phyloP scores from a whole-genome alignment of 37 sponge, comb jelly and placozoan species.

The Haliclona indistincta region DNA sequence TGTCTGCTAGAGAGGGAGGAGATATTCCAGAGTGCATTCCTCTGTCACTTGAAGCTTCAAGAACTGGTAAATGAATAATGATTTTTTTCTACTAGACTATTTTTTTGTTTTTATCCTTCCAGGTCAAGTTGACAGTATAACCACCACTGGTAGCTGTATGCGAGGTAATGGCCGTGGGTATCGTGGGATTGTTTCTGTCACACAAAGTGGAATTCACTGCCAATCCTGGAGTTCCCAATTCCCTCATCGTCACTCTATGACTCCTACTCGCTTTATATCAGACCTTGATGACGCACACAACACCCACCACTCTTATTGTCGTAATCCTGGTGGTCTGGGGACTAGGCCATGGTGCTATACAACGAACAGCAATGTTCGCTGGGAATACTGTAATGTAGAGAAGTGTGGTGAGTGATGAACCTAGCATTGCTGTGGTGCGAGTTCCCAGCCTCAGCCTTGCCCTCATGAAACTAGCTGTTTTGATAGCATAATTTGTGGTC shows the following conservation, averaged over 20 bases:
- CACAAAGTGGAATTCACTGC: slow-evolving; percentile 4
- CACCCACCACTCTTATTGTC: slow-evolving; percentile 34
- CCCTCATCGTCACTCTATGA: slow-evolving; percentile 20
- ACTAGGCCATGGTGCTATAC: slow-evolving; percentile 64
- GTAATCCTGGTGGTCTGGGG: slow-evolving; percentile 58
- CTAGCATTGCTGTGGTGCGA: background rate
- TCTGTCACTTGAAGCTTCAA: background rate
- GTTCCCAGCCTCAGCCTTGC: too few relatives aligned
- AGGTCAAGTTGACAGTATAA: background rate
- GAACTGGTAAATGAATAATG: background rate
- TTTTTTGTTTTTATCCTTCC: background rate
- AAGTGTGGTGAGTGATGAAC: slow-evolving; percentile 44
- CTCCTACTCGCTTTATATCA: background rate
- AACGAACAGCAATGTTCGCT: slow-evolving; percentile 1
- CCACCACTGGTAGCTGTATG: background rate
- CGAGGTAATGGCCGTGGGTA: slow-evolving; percentile 33
- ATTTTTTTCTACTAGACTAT: background rate
- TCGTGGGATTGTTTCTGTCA: background rate
- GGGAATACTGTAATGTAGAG: slow-evolving; percentile 59
- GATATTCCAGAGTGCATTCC: slow-evolving; percentile 28
- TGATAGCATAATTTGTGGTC: too few relatives aligned
- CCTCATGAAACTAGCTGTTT: too few relatives aligned
- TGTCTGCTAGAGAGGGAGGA: background rate
- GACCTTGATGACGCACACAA: slow-evolving; percentile 9
- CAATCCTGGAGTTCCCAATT: slow-evolving; percentile 24